Evolutionary conservation across 2,797 vertebrate genomes (phyloP), one percentile per base, ranked within the genome.

Genomic region (Phoebastria nigripes): DNA sequence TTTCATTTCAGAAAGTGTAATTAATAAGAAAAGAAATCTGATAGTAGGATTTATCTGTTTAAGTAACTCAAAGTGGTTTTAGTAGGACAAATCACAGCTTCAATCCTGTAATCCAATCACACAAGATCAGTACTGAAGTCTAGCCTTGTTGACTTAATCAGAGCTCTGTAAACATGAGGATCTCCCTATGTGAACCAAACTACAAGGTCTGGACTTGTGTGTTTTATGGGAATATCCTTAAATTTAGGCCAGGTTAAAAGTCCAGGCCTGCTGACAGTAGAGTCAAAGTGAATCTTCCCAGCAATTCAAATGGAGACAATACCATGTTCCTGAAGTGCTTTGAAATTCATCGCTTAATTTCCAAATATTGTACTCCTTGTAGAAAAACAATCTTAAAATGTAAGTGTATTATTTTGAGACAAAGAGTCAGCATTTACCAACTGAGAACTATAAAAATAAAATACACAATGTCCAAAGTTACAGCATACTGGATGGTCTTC

Each of bases 51-150:
- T 91, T 93, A 55, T 82, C 76, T 74, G n/a, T 85, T 85, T 91
- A 95, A 96, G 65, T 85, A 73, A 90, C 65, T 84, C 70, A 65
- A 49, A 81, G 58, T 55, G 72, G 67, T 76, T 94, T 96, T 88
- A 95, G 71, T 14, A 44, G 58, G 70, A 90, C 56, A 91, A 94
- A 91, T 81, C 54, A 79, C 49, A 83, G 80, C 91, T 88, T 82
- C 85, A 94, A n/a, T 88, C 82, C 84, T 79, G 72, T 93, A 94
- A 96, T 95, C 84, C 80, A 71, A 69, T 93, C 84, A 93, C 61
- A 69, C 25, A 56, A 63, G 84, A 85, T 71, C 79, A 93, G 85
- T 31, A 29, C 49, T 63, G 24, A 70, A 87, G 74, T 63, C 82
- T 11, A 15, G 81, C 55, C 87, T 72, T 41, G 35, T 0, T 84